Base-by-base conservation (phyloP, 2,113 vertebrate species). In the Hypocryptadius cinnamomeus region DNA sequence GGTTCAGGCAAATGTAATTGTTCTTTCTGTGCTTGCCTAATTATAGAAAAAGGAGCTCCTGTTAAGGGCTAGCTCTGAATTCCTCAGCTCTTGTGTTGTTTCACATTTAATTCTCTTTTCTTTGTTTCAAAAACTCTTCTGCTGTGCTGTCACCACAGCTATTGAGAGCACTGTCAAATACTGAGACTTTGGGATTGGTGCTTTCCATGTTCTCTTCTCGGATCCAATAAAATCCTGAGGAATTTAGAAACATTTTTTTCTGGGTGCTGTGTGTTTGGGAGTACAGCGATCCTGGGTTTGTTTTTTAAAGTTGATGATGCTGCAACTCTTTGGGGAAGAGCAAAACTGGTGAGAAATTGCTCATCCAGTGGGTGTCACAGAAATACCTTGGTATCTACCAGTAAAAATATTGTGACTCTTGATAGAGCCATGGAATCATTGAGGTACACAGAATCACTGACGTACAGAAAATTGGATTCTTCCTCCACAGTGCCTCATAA, bases 241-340 rank as follows among this genome's bases (percentile, higher is more conserved):
- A 54, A 35, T 1, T 91, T 3, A 4, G 0, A 27, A 1, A 3
- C 24, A 4, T 27, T 39, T 6, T 17, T 27, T 80, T 33, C 8
- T 15, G 25, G 47, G n/a, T 25, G 48, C 17, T 44, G 9, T n/a
- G n/a, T 33, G 22, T 61, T 65, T 18, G 50, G 15, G 20, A 50
- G 23, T 31, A 30, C 15, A 25, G 31, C 3, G 1, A 0, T 9
- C 10, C 14, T 16, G 9, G 15, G 6, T 8, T 51, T 1, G 4
- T 27, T 70, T 68, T 47, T 56, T 30, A 8, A 51, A 42, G 16
- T 5, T 74, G 54, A 4, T 70, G 40, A 11, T 31, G 30, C 27
- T 47, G 48, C 8, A 15, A 1, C 21, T 81, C 33, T 40, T 50
- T 48, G 9, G 15, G 35, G 5, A 8, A 30, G 40, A 81, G 44